A percentile compares a stretch with the other conserved stretches of the same genome.
phyloP scores from a whole-genome alignment of 2,888 invertebrate species.

The Apeira syringaria region DNA sequence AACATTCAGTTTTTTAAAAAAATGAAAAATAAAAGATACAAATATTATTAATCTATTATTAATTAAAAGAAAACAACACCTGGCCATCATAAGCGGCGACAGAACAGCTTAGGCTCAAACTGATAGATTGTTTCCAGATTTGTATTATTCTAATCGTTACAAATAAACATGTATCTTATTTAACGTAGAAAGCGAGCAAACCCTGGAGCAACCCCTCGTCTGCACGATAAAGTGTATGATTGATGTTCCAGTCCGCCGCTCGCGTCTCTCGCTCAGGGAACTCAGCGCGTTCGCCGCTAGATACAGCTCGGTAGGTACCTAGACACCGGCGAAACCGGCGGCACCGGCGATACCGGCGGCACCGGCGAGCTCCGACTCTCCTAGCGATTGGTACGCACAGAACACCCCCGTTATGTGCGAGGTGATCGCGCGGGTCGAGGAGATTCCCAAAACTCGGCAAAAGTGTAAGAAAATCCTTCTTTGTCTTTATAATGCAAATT shows the following conservation, averaged over 20 bases:
- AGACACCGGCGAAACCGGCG: not conserved
- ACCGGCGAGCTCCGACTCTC: too few relatives aligned
- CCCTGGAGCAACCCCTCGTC: not conserved
- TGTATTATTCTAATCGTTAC: too few relatives aligned
- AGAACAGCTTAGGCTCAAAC: too few relatives aligned
- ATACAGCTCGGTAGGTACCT: not conserved
- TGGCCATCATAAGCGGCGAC: too few relatives aligned
- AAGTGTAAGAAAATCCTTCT: constrained; percentile 29
- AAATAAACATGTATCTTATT: too few relatives aligned
- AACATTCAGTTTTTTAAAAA: too few relatives aligned
- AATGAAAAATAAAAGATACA: too few relatives aligned
- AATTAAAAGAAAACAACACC: too few relatives aligned
- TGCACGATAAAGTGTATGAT: constrained; percentile 12
- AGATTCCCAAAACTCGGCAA: constrained; percentile 50
- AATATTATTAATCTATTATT: too few relatives aligned
- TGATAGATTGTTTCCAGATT: too few relatives aligned
- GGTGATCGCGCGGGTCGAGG: constrained; percentile 61
- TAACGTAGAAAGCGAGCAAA: not conserved
- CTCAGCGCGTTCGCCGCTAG: not conserved
- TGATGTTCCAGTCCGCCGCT: constrained; percentile 11
- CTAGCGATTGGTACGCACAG: constrained; percentile 59
- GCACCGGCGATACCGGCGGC: not conserved
- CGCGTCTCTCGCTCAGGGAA: constrained; percentile 8
- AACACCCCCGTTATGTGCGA: constrained; percentile 62
- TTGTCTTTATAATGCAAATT: constrained; percentile 57